Conservation (phyloP, 2,888 invertebrate species). For the Agrilus cyanescens region DNA sequence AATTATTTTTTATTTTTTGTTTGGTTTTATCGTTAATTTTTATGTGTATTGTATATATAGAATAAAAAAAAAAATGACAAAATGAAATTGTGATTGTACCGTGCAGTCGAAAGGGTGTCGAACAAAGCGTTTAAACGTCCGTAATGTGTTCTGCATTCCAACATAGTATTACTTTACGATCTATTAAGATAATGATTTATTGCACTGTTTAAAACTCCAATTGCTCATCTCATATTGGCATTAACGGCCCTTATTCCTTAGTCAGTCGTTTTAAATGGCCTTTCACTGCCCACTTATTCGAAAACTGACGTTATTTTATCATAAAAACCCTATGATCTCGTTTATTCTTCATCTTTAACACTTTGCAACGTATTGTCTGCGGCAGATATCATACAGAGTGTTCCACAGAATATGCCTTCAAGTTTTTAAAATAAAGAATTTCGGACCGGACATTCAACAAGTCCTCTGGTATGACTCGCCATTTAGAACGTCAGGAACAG, state of each 20-base stretch:
- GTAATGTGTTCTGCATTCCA: conserved; percentile 9
- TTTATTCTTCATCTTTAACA: too few species aligned
- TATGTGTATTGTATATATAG: not conserved
- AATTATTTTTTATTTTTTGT: too few species aligned
- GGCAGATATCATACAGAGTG: too few species aligned
- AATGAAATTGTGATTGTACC: too few species aligned
- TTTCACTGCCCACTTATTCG: conserved; percentile 10
- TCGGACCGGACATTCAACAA: too few species aligned
- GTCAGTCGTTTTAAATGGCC: conserved; percentile 13
- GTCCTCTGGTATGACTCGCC: too few species aligned
- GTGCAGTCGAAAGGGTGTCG: too few species aligned
- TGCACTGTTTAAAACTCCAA: conserved; percentile 15
- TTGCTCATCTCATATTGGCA: conserved; percentile 15
- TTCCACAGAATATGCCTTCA: too few species aligned
- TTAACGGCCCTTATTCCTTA: conserved; percentile 14
- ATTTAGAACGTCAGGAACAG: too few species aligned
- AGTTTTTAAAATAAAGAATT: too few species aligned
- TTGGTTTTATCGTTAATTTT: too few species aligned
- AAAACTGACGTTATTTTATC: conserved; percentile 11
- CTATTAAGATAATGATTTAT: conserved; percentile 19
- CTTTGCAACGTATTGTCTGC: too few species aligned
- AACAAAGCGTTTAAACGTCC: conserved; percentile 11
- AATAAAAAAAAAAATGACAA: not conserved
- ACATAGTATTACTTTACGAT: conserved; percentile 16
- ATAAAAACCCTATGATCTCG: conserved; percentile 7